Evolutionary conservation across 2,888 invertebrate species (phyloP).

Genomic region (Abrostola tripartita): DNA sequence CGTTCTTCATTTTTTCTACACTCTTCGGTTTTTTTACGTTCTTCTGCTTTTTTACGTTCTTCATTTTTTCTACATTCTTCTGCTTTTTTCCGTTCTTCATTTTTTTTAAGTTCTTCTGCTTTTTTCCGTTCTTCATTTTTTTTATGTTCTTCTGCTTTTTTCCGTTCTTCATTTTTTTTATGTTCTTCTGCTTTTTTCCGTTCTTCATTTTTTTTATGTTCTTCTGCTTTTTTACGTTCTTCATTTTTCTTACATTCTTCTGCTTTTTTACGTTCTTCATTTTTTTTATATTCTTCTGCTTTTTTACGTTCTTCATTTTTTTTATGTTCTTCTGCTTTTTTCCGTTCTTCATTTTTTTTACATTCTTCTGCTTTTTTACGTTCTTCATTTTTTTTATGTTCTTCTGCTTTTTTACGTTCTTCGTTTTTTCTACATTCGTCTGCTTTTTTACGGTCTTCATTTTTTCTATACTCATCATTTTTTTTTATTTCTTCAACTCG

Average conservation of each 20-base stretch:
- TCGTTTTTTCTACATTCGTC: not conserved
- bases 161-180: not conserved
- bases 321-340: not conserved
- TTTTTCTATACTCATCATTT: not conserved
- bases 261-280: not conserved
- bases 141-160: not conserved
- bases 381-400: not conserved
- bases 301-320: conserved; percentile 1
- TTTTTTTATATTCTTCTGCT: conserved; percentile 1
- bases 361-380: not conserved
- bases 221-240: not conserved
- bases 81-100: not conserved
- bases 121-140: not conserved
- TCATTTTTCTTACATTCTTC: conserved; percentile 3
- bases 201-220: not conserved
- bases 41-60: not conserved
- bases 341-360: conserved; percentile 1
- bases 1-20: not conserved
- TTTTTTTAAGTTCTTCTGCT: not conserved
- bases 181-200: not conserved
- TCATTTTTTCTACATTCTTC: not conserved
- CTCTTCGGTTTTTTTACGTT: not conserved
- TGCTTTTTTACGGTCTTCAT: not conserved
- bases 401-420: not conserved
- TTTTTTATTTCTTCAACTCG: not conserved